Evolutionary conservation across 2,797 vertebrate species (phyloP), one percentile per base, ranked within the genome.

Genomic region (Arremon aurantiirostris): DNA sequence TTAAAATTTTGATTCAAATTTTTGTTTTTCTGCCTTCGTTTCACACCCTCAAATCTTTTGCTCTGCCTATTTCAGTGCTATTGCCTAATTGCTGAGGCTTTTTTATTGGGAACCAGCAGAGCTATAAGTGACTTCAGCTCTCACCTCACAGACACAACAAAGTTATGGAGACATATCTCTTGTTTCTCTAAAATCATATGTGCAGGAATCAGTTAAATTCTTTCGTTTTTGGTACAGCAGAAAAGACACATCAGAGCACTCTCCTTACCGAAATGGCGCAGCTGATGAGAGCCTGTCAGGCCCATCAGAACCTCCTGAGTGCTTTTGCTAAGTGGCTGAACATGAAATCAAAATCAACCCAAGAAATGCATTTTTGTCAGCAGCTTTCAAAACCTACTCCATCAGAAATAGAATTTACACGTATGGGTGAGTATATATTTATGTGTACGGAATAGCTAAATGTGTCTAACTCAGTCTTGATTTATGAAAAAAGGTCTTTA

Each of bases 1-100:
- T 82, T 89, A 87, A 86, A 92, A 72, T 66, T 79, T 90, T 16
- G 3, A 82, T 86, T 88, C 46, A 75, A 64, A 41, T 53, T 66
- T 75, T 76, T 80, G 3, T 4, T 85, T 81, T 84, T 69, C 66
- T 86, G 39, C 59, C 44, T 95, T 85, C 3, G 4, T 68, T 79
- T 59, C 46, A 86, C 23, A 47, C 10, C 17, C 63, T 64, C 26
- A 61, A 6, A 41, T 92, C 32, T 30, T 65, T 69, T 10, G 1
- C 72, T 77, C 57, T 90, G 34, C 47, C 53, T 70, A 14, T 50
- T 89, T 88, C 70, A 52, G 18, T 76, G 34, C 37, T 64, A 37
- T n/a, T 91, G 60, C 46, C 64, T 91, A 89, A 82, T 70, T 86
- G 49, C 41, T 68, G n/a, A 18, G 32, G 30, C 30, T 72, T 82